Percentiles rank a stretch among this genome's conserved stretches.
phyloP scores from a whole-genome alignment of 1,140 invertebrate species.

The Tyrophagus putrescentiae region DNA sequence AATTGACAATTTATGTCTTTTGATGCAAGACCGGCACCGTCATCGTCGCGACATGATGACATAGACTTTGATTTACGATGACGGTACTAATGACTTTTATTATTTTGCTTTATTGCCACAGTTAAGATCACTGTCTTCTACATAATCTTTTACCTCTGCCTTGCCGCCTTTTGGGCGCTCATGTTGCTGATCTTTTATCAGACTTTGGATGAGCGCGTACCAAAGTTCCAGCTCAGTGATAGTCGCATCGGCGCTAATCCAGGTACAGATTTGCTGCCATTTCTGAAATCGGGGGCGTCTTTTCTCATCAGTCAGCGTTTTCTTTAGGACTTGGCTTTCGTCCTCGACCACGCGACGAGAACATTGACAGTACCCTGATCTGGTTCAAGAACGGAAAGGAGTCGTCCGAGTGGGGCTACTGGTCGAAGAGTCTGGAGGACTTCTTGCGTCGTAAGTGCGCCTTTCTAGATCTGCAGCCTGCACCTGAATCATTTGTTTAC shows the following conservation, averaged over 20 bases:
- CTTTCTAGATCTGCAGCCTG: background rate
- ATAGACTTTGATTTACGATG: background rate
- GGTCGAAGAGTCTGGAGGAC: slow-evolving; percentile 53
- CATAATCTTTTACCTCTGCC: slow-evolving; percentile 70
- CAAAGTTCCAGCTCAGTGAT: slow-evolving; percentile 65
- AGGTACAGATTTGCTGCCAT: too few relatives aligned
- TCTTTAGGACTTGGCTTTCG: slow-evolving; percentile 71
- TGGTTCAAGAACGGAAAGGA: slow-evolving; percentile 58
- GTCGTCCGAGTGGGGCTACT: slow-evolving; percentile 57
- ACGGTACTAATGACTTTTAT: slow-evolving; percentile 15
- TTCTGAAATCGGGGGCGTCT: too few relatives aligned
- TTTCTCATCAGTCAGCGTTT: background rate
- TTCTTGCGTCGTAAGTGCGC: slow-evolving; percentile 55
- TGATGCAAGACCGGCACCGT: background rate
- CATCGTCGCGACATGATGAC: background rate
- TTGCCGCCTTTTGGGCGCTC: slow-evolving; percentile 69
- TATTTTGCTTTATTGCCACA: slow-evolving; percentile 33
- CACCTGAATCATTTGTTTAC: background rate
- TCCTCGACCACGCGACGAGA: slow-evolving; percentile 69
- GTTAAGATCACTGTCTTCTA: slow-evolving; percentile 88
- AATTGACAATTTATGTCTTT: background rate
- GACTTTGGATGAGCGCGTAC: slow-evolving; percentile 64
- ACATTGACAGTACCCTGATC: slow-evolving; percentile 82
- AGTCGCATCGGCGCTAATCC: slow-evolving; percentile 82
- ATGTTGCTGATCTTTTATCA: slow-evolving; percentile 84